Evolutionary conservation across 1,140 invertebrate species (phyloP).

Genomic region (Pachypeltis micranthus): DNA sequence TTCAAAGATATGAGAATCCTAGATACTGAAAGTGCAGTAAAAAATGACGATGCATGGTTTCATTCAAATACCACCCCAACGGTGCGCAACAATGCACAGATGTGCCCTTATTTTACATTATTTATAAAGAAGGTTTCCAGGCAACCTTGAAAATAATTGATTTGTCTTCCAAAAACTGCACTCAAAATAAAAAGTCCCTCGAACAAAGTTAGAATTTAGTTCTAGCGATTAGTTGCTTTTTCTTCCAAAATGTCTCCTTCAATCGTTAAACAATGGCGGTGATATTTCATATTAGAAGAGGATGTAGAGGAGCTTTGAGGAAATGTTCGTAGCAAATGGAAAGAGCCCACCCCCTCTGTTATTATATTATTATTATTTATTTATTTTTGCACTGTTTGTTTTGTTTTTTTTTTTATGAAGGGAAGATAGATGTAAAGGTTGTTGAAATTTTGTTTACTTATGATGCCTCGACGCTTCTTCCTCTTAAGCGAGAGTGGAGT

Average conservation of each 20-base stretch:
- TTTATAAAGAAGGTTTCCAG: no score
- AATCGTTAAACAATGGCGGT: neutral
- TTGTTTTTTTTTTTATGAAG: neutral
- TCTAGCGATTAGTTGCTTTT: neutral
- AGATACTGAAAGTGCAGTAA: no score
- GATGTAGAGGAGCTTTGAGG: neutral
- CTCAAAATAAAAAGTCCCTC: neutral
- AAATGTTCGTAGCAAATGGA: neutral
- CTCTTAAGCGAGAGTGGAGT: constrained; percentile 41
- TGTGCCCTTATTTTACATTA: no score
- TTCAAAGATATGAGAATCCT: neutral
- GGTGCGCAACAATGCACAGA: no score
- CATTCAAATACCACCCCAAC: no score
- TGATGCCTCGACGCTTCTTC: neutral
- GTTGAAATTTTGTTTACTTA: neutral
- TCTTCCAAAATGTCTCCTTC: no score
- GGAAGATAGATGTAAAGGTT: neutral
- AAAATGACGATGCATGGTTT: no score
- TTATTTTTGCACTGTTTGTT: neutral
- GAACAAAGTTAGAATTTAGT: neutral
- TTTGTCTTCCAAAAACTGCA: no score
- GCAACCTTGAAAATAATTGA: no score
- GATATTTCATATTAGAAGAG: neutral
- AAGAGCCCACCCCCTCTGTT: neutral
- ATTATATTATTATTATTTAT: neutral